Base-by-base conservation (phyloP, 2,888 invertebrate genomes). In the Ephialtes manifestator region DNA sequence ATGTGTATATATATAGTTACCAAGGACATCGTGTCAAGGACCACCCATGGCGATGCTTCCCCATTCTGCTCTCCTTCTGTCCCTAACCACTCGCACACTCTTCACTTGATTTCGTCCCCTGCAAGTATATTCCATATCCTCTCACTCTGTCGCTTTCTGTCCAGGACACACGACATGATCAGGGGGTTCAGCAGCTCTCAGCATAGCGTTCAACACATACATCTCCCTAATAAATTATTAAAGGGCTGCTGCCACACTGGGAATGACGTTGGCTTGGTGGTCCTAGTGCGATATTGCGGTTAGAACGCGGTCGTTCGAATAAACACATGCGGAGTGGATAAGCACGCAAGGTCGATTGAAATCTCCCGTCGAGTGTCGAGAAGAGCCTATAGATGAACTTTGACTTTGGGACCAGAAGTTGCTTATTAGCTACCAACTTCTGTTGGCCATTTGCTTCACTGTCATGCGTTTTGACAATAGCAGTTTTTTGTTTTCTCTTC, bases 151-250 rank as follows among this genome's bases (percentile, higher is more conserved):
- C 79, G 85, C 85, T 85, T 82, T 87, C 90, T 93, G 93, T 88
- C 88, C 89, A 89, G 92, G 92, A 93, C 93, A 93, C 92, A 90
- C 93, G 91, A 93, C 93, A 93, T 92, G 93, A 92, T 92, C 92
- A 67, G 78, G 90, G 87, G 88, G 67, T 81, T 83, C 75, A 76
- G 86, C 67, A 39, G 63, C 74, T 85, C 89, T 89, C 89, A 90
- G 89, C 87, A 78, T 80, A 84, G 83, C 83, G 85, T 86, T 80
- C 87, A 84, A 88, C 74, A 72, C 83, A 81, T 78, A 53, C 67
- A 85, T 87, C 90, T 90, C 88, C 92, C 93, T 94, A 94, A 94
- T 94, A 94, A 94, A 94, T 94, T 94, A 94, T 94, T 93, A 93
- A 94, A 93, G 93, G 91, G 91, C 92, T 74, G 81, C 82, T 75